These are phyloP conservation scores for Rhinichthys osculus DNA, from an alignment of 2,797 vertebrate genomes.

Conservation along the genomic window DNA sequence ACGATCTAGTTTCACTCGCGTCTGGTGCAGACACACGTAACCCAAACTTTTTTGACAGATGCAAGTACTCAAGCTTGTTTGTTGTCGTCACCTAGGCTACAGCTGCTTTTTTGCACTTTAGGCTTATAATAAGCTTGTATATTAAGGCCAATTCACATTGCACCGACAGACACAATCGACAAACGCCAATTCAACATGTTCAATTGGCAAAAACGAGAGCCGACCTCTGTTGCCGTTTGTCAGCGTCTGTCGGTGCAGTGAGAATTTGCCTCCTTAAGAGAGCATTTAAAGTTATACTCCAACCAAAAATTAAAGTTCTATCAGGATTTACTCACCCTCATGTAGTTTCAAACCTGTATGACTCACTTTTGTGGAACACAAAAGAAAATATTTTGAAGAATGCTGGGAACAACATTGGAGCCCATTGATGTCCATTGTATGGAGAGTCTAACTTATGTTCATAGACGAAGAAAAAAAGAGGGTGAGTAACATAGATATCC, in stretches of 20 bases:
- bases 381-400: background rate
- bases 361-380: background rate
- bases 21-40: background rate
- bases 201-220: no score
- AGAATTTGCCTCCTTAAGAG: background rate
- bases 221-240: no score
- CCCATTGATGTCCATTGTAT: background rate
- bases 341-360: background rate
- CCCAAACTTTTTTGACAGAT: slow-evolving; percentile 11
- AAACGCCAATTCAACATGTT: no score
- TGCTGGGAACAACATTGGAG: background rate
- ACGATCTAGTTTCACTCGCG: slow-evolving; percentile 1
- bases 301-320: background rate
- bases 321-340: background rate
- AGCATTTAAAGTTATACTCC: background rate
- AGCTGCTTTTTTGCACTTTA: background rate
- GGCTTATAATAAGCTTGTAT: background rate
- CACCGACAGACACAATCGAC: no score
- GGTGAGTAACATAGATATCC: background rate
- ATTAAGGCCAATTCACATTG: no score
- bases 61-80: slow-evolving; percentile 1
- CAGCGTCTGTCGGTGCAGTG: no score
- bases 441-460: background rate
- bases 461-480: background rate
- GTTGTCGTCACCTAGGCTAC: slow-evolving; percentile 3